Evolutionary conservation across 2,113 vertebrate genomes (phyloP), one percentile per base, ranked within the genome.

Genomic region (Vimba vimba): DNA sequence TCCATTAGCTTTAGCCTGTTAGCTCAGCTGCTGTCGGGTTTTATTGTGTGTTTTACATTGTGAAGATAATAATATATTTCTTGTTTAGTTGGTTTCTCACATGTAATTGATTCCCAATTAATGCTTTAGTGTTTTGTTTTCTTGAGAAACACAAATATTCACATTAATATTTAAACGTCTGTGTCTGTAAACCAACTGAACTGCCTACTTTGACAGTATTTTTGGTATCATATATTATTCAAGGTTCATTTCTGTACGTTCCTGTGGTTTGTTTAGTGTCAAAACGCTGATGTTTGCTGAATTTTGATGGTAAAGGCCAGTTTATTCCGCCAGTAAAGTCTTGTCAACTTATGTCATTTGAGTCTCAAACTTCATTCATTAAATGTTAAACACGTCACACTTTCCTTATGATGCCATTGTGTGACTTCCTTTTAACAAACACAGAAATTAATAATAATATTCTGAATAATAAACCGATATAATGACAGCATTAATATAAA

Each of bases 1-100:
- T 55, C 30, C 82, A 27, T 59, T 83, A 73, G 68, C 82, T 19
- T 83, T 83, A 83, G 82, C 82, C 2, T 43, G 60, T 73, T 83
- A 83, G 82, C 82, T 57, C 30, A 19, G 25, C 25, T n/a, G 27
- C 10, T 69, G 79, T 82, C 79, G 79, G 33, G 45, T 9, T 50
- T 60, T 68, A 23, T 68, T 23, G 33, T 30, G 23, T 33, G 1
- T 47, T 47, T 47, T 39, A 21, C 13, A 27, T 27, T 13, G 6
- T 10, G 2, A 43, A 11, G 11, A 4, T 19, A 23, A 7, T 11
- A 33, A 30, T 21, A 10, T 33, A 27, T 55, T 52, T 76, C 2
- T 21, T 7, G 9, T 55, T 43, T 52, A 52, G 15, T 17, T 25
- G 0, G 10, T 55, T 33, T 55, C 15, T 77, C 15, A 27, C 10